Base-by-base conservation (phyloP, 2,888 invertebrate genomes). In the Kuschelorhynchus macadamiae region DNA sequence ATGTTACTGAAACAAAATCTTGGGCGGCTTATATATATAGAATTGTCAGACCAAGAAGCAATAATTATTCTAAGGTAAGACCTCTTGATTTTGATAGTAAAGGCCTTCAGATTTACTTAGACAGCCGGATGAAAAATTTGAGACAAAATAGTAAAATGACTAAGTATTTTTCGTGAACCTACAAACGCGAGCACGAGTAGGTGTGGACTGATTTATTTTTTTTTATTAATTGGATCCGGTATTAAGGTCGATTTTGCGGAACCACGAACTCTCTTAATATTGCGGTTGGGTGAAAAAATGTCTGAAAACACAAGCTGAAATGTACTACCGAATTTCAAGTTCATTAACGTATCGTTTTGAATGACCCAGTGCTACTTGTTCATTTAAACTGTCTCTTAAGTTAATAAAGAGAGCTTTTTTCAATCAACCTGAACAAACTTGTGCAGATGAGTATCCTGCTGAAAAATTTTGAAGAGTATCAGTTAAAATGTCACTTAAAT, bases 41-140 rank as follows among this genome's bases (percentile, higher is more conserved):
- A 33, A 53, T 55, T 46, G 61, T 49, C 59, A 52, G 41, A 49
- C 32, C 41, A 44, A 57, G 42, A 46, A 46, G 32, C 14, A 60
- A 55, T 59, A n/a, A n/a, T n/a, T n/a, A n/a, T n/a, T n/a, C n/a
- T 33, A 55, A 60, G 44, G 52, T 18, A 20, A 32, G 49, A 33
- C 42, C 39, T 36, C 53, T 12, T 7, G 17, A 61, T 55, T 63
- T 52, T 67, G 67, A 67, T 67, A 63, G 67, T 67, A 63, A 67
- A 67, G 67, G 41, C 67, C 67, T 67, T 67, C 67, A 56, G 50
- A 67, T 47, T 39, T 42, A n/a, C 33, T 39, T 30, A 42, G 57
- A 36, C 52, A 67, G 53, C 62, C 67, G 67, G 67, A 67, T 67
- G 62, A 61, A 67, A 60, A 67, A 55, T 67, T 61, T 61, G 14